Evolutionary conservation across 92 coral and sea anemone species (phyloP).

Genomic region (Bergia puertoricense): DNA sequence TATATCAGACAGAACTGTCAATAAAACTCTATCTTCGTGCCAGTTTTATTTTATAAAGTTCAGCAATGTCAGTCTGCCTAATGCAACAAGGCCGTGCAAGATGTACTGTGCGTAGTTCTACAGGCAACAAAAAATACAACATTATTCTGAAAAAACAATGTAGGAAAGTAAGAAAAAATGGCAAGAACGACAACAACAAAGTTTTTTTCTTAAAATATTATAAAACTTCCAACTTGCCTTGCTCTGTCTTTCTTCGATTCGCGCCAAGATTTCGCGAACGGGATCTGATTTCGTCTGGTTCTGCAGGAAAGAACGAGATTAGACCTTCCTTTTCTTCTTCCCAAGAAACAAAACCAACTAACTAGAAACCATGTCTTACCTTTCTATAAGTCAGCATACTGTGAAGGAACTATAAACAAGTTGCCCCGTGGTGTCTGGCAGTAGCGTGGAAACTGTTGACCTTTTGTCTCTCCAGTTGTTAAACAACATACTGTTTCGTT

Average conservation of each 20-base stretch:
- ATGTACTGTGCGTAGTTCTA: too few species aligned
- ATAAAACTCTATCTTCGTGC: too few species aligned
- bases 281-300: conserved; percentile 37
- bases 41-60: too few species aligned
- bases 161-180: too few species aligned
- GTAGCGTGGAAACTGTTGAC: neutral
- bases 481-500: neutral
- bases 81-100: too few species aligned
- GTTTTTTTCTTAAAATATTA: too few species aligned
- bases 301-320: neutral
- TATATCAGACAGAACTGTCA: too few species aligned
- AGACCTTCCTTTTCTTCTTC: neutral
- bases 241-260: conserved; percentile 41
- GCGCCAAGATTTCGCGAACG: conserved; percentile 45
- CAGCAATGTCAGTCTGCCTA: too few species aligned
- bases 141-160: too few species aligned
- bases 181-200: too few species aligned
- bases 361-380: neutral
- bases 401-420: conserved; percentile 7
- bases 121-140: too few species aligned
- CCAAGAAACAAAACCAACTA: neutral
- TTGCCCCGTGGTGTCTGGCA: neutral
- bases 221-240: conserved; percentile 5
- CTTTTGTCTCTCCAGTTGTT: neutral
- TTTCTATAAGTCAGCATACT: conserved; percentile 34